Percentiles rank a stretch among this genome's conserved stretches.
phyloP scores from a whole-genome alignment of 2,797 vertebrate genomes.

The Microcaecilia unicolor region DNA sequence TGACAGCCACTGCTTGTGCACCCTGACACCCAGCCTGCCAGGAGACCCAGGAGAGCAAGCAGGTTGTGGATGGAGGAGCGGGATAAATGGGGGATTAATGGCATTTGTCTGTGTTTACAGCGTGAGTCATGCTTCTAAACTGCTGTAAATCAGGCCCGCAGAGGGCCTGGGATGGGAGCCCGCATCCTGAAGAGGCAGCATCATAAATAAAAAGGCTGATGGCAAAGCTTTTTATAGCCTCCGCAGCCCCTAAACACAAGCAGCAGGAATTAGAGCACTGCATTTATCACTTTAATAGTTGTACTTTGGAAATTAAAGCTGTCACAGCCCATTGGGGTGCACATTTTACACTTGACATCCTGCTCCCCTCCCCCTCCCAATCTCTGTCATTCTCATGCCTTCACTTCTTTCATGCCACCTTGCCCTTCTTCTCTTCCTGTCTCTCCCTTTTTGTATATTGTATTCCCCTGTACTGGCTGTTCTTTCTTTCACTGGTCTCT shows the following conservation, averaged over 20 bases:
- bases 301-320: slow-evolving; percentile 57
- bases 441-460: rapidly evolving
- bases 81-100: slow-evolving; percentile 34
- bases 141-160: slow-evolving; percentile 36
- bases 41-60: not conserved
- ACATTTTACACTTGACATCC: slow-evolving; percentile 23
- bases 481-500: not conserved
- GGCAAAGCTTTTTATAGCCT: slow-evolving; percentile 13
- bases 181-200: slow-evolving; percentile 26
- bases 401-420: not conserved
- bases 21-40: too few relatives aligned
- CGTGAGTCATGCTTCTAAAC: slow-evolving; percentile 31
- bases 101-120: slow-evolving; percentile 31
- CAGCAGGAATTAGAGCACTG: slow-evolving; percentile 9
- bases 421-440: not conserved
- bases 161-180: slow-evolving; percentile 25
- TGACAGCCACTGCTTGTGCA: too few relatives aligned
- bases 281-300: slow-evolving; percentile 54
- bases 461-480: not conserved
- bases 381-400: not conserved
- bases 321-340: slow-evolving; percentile 37
- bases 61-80: slow-evolving; percentile 3
- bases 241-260: not conserved
- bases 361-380: slow-evolving; percentile 7
- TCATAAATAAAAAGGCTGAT: slow-evolving; percentile 48